Base-by-base conservation (phyloP, 1,140 invertebrate genomes). In the Euschistus heros region DNA sequence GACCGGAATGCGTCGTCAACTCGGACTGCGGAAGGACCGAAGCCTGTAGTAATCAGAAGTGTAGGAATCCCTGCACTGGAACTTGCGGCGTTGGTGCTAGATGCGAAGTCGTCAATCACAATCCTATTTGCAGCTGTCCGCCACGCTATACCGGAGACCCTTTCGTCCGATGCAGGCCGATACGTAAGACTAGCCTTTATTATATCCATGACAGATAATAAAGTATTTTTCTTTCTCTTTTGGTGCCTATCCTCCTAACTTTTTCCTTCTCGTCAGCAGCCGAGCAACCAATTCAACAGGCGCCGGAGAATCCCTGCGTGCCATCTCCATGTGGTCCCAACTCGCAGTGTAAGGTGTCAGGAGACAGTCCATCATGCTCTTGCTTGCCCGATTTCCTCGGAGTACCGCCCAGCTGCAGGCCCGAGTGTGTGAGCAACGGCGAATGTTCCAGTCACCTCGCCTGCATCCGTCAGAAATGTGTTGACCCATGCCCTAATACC, bases 101-200 rank as follows among this genome's bases (percentile, higher is more conserved):
- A 63, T 87, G 86, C 72, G 76, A 80, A 61, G 84, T 86, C 14
- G 74, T 84, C 30, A 86, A 83, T 72, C 84, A 86, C 70, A 78
- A 76, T 60, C 80, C 83, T 17, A 75, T 81, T 24, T 86, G 87
- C 72, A 81, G 80, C 71, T 91, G 88, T 71, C 78, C 79, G 18
- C 70, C 78, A 54, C 80, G 81, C 64, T 84, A 80, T 73, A 80
- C 80, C 57, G 87, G 88, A 42, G 85, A 91, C 79, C 87, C 88
- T 50, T 88, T 88, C 69, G 73, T 82, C 27, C 85, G 86, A 72
- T 92, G 89, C 71, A 77, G 73, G 70, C 77, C 76, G 80, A 68
- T 89, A 87, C 73, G 62, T 67, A 59, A 64, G 62, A n/a, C 17
- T 44, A 17, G 42, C 42, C 8, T 44, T 10, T 7, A 44, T 44